Percentiles rank a stretch among this genome's conserved stretches.
phyloP scores from a whole-genome alignment of 2,888 invertebrate species.

The Eristalis arbustorum region DNA sequence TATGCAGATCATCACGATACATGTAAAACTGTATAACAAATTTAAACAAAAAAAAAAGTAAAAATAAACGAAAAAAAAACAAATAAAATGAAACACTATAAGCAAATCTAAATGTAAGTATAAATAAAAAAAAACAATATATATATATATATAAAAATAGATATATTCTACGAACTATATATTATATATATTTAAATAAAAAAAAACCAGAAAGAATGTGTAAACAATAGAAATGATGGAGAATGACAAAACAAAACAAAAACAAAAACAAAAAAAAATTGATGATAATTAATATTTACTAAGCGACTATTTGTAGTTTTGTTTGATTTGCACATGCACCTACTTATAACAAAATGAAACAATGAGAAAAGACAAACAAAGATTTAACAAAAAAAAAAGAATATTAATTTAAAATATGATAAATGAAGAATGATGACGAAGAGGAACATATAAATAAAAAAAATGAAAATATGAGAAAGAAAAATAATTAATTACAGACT shows the following conservation, averaged over 20 bases:
- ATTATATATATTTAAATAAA: slow-evolving; percentile 57
- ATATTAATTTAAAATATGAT: neutral
- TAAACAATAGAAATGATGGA: neutral
- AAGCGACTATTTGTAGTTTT: slow-evolving; percentile 72
- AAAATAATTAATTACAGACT: neutral
- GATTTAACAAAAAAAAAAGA: slow-evolving; percentile 17
- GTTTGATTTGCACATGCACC: slow-evolving; percentile 74
- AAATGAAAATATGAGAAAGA: neutral
- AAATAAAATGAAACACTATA: slow-evolving; percentile 28
- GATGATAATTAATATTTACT: slow-evolving; percentile 64
- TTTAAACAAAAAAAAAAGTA: slow-evolving; percentile 14
- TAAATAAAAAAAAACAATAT: slow-evolving; percentile 10
- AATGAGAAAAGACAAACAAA: slow-evolving; percentile 51
- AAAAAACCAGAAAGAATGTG: neutral
- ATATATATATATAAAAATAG: slow-evolving; percentile 25
- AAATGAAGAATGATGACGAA: neutral
- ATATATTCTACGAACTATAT: slow-evolving; percentile 56
- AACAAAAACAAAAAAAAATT: slow-evolving; percentile 10
- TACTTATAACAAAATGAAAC: slow-evolving; percentile 67
- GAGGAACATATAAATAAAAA: neutral
- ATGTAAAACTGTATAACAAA: too few species aligned
- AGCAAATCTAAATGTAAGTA: slow-evolving; percentile 57
- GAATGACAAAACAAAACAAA: neutral
- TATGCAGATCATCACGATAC: neutral
- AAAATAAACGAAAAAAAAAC: slow-evolving; percentile 8